These are phyloP conservation scores for Bradypus variegatus DNA, from an alignment of 2,797 vertebrate species.

Conservation along the genomic window DNA sequence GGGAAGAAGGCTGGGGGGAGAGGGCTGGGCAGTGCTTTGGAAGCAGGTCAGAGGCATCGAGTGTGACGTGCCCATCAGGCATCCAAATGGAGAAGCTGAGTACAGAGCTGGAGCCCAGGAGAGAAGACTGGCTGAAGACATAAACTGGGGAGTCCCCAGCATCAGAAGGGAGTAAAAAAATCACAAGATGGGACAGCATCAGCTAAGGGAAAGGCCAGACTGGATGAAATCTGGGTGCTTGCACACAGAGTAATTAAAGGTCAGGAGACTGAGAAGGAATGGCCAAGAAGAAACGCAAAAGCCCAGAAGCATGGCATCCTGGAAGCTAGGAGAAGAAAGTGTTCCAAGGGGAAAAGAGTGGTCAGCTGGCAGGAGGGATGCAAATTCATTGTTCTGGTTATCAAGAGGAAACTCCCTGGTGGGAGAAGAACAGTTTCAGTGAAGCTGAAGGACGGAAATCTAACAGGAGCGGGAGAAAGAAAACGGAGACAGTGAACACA, in stretches of 20 bases:
- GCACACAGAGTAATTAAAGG: neutral
- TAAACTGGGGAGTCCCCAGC: neutral
- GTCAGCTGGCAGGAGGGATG: neutral
- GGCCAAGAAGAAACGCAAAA: neutral
- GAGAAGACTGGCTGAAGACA: too few relatives aligned
- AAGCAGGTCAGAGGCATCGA: too few relatives aligned
- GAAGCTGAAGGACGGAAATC: neutral
- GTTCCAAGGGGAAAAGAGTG: neutral
- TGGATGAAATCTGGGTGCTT: neutral
- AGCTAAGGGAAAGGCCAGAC: rapidly evolving
- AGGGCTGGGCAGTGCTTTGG: too few relatives aligned
- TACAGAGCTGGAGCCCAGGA: too few relatives aligned
- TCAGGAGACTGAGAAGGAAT: neutral
- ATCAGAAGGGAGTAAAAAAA: neutral
- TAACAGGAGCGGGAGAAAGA: neutral
- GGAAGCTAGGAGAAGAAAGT: too few relatives aligned
- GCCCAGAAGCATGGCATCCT: neutral
- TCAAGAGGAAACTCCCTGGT: neutral
- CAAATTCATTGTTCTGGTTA: rapidly evolving
- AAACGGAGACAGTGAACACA: neutral
- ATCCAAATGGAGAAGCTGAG: too few relatives aligned
- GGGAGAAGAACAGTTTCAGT: neutral
- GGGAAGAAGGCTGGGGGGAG: too few relatives aligned
- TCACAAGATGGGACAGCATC: too few relatives aligned
- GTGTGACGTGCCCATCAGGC: too few relatives aligned